Percentiles rank a stretch among this genome's conserved stretches.
Conservation (phyloP, 2,113 vertebrate genomes). For the Pygoscelis adeliae region DNA sequence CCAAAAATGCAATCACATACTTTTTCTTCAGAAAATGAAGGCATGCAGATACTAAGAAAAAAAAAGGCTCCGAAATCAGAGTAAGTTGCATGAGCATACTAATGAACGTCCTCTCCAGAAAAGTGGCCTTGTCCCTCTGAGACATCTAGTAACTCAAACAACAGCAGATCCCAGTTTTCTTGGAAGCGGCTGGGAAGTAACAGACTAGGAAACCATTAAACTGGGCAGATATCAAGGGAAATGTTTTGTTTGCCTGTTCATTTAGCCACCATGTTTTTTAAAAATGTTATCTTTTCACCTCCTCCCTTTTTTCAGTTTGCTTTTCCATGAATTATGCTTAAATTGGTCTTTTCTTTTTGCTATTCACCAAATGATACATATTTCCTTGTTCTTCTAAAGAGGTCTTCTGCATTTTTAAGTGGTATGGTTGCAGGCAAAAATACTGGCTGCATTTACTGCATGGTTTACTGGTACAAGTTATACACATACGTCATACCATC, state of each 20-base stretch:
- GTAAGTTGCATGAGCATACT: background rate
- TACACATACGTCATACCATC: background rate
- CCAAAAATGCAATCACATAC: background rate
- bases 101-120: background rate
- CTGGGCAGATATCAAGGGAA: background rate
- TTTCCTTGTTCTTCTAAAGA: background rate
- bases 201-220: background rate
- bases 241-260: background rate
- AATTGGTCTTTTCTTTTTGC: background rate
- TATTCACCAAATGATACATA: background rate
- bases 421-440: background rate
- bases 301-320: background rate
- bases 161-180: background rate
- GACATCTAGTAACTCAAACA: background rate
- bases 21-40: background rate
- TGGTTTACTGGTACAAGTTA: background rate
- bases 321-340: background rate
- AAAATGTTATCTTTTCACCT: background rate
- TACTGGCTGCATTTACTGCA: background rate
- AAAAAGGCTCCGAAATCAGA: background rate
- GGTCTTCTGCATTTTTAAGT: background rate
- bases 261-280: background rate
- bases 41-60: background rate
- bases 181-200: background rate
- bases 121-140: background rate